These are phyloP conservation scores for Asobara japonica DNA, from an alignment of 1,140 invertebrate species.

Conservation along the genomic window DNA sequence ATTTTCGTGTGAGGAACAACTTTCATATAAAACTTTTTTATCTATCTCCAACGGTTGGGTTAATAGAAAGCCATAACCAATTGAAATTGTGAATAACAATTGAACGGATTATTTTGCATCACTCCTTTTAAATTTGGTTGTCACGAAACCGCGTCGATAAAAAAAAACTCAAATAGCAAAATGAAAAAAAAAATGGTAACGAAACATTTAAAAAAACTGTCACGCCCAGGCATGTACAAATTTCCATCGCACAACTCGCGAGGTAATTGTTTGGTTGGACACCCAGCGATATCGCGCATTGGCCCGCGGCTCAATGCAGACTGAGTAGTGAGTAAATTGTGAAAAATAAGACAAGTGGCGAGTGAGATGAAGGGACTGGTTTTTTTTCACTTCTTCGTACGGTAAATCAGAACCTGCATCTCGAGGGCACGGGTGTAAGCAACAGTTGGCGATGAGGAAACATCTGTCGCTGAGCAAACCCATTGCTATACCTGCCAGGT, in stretches of 20 bases:
- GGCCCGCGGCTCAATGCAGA: neutral
- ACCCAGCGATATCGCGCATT: too few relatives aligned
- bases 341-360: neutral
- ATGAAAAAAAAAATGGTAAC: neutral
- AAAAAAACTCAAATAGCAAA: neutral
- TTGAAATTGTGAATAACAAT: too few relatives aligned
- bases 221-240: too few relatives aligned
- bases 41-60: too few relatives aligned
- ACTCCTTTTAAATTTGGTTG: too few relatives aligned
- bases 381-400: slow-evolving; percentile 38
- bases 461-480: slow-evolving; percentile 57
- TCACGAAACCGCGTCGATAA: too few relatives aligned
- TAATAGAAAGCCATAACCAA: too few relatives aligned
- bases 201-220: neutral
- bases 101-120: too few relatives aligned
- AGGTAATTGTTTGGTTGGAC: too few relatives aligned
- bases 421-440: slow-evolving; percentile 23
- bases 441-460: slow-evolving; percentile 62
- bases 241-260: too few relatives aligned
- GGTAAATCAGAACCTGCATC: slow-evolving; percentile 51
- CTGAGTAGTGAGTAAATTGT: neutral
- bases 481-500: slow-evolving; percentile 52
- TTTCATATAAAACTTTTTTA: too few relatives aligned
- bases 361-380: slow-evolving; percentile 20
- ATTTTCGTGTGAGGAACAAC: too few relatives aligned